These are phyloP conservation scores for Drosophila fungiperda DNA, from an alignment of 2,888 invertebrate species.

Conservation along the genomic window DNA sequence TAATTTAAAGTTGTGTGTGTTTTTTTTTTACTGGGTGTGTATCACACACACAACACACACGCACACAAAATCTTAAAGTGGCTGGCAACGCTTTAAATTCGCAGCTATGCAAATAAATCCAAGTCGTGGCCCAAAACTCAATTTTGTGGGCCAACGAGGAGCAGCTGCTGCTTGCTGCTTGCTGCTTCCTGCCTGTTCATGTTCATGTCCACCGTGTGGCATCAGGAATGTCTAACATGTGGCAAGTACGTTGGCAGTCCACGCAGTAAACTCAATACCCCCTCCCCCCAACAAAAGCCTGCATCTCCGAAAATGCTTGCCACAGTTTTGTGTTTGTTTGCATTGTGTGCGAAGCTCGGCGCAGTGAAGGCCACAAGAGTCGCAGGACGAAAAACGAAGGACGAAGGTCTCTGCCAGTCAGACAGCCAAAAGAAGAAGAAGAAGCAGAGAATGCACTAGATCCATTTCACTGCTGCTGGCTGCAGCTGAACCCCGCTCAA, in stretches of 20 bases:
- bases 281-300: slow-evolving; percentile 25
- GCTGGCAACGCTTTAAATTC: slow-evolving; percentile 36
- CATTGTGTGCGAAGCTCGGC: slow-evolving; percentile 22
- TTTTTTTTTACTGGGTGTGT: not conserved
- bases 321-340: slow-evolving; percentile 65
- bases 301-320: not conserved
- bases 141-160: slow-evolving; percentile 47
- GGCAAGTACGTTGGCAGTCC: slow-evolving; percentile 58
- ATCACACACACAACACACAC: not conserved
- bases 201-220: not conserved
- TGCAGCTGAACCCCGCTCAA: slow-evolving; percentile 16
- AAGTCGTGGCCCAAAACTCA: slow-evolving; percentile 65
- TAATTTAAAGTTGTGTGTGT: not conserved
- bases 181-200: not conserved
- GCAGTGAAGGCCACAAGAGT: slow-evolving; percentile 38
- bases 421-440: slow-evolving; percentile 39
- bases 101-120: slow-evolving; percentile 72
- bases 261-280: slow-evolving; percentile 19
- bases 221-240: slow-evolving; percentile 46
- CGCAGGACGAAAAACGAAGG: slow-evolving; percentile 1
- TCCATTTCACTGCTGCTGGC: slow-evolving; percentile 47
- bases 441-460: slow-evolving; percentile 67
- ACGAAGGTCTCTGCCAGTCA: slow-evolving; percentile 1
- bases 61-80: slow-evolving; percentile 30
- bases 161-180: slow-evolving; percentile 38